These are phyloP conservation scores for Numenius phaeopus DNA, from an alignment of 2,797 vertebrate species.

Conservation along the genomic window DNA sequence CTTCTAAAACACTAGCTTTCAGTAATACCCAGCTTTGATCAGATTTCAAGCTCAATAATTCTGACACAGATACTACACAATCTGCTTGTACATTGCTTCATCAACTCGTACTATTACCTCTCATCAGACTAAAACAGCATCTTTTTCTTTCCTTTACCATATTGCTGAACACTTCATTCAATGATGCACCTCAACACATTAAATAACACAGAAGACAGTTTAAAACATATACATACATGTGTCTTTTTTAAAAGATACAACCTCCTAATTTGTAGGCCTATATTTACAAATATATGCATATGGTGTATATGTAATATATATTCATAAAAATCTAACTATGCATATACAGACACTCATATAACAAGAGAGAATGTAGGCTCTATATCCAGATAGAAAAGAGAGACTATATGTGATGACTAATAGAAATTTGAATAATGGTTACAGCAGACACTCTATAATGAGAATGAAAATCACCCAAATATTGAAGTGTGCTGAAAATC, in stretches of 20 bases:
- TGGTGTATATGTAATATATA: not conserved
- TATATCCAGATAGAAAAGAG: not conserved
- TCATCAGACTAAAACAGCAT: not conserved
- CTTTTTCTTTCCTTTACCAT: not conserved
- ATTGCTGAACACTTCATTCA: not conserved
- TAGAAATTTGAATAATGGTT: not conserved
- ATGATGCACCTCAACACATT: not conserved
- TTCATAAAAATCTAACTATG: not conserved
- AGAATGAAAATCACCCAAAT: not conserved
- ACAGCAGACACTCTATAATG: not conserved
- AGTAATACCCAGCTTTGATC: constrained; percentile 47
- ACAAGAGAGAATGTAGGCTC: not conserved
- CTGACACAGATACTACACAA: not conserved
- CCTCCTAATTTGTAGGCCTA: not conserved
- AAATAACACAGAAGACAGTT: not conserved
- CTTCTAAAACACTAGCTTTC: constrained; percentile 43
- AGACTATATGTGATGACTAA: not conserved
- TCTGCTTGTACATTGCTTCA: not conserved
- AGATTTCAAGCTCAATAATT: constrained; percentile 58
- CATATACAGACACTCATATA: not conserved
- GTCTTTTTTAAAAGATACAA: not conserved
- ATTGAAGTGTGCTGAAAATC: not conserved
- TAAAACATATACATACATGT: accelerated
- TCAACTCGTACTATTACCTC: constrained; percentile 17
- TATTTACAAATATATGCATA: not conserved